These are phyloP conservation scores for Sebastes matsubarae DNA, from an alignment of 2,797 vertebrate species.

Conservation along the genomic window DNA sequence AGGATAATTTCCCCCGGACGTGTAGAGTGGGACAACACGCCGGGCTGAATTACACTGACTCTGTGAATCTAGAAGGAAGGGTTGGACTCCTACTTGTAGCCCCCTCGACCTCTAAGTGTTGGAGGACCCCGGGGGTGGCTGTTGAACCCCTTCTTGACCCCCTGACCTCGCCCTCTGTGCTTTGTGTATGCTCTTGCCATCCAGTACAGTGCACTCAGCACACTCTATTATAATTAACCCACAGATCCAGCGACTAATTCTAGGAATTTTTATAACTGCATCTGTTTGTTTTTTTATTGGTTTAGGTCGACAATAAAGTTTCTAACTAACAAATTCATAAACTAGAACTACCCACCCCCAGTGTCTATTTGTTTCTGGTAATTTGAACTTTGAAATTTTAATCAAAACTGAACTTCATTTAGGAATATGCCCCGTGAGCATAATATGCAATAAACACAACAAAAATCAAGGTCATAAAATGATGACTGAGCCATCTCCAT, in stretches of 20 bases:
- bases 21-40: constrained; percentile 13
- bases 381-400: background rate
- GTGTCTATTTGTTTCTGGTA: background rate
- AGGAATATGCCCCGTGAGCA: background rate
- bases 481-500: background rate
- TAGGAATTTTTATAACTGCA: background rate
- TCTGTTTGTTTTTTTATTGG: background rate
- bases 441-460: background rate
- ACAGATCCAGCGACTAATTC: background rate
- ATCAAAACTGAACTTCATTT: background rate
- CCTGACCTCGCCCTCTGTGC: background rate
- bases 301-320: background rate
- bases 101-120: background rate
- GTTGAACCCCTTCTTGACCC: background rate
- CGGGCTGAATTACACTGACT: constrained; percentile 48
- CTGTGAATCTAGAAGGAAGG: constrained; percentile 29
- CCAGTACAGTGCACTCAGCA: background rate
- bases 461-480: background rate
- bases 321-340: background rate
- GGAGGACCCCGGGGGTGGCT: background rate
- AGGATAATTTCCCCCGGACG: constrained; percentile 26
- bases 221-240: background rate
- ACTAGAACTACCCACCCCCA: background rate
- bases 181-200: background rate
- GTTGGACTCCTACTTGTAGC: background rate